Evolutionary conservation across 37 sponge, comb jelly and placozoan genomes (phyloP).

Genomic region (Sycon ciliatum): DNA sequence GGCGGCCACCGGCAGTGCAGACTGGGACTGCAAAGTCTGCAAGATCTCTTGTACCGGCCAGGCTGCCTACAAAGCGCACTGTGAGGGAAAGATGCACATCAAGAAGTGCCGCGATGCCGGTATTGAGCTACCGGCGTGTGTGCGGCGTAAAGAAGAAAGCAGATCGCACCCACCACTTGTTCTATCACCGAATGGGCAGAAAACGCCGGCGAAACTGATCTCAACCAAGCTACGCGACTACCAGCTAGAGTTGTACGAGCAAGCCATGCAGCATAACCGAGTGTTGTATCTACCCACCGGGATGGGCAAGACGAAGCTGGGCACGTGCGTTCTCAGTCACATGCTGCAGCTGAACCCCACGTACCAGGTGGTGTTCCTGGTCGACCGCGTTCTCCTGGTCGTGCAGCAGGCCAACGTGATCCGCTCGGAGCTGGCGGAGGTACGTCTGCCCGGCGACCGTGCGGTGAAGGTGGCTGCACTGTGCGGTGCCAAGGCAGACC

Average conservation of each 20-base stretch:
- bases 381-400: background rate
- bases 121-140: too few species aligned
- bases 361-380: background rate
- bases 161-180: too few species aligned
- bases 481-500: background rate
- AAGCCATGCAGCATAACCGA: background rate
- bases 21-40: too few species aligned
- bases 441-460: background rate
- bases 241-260: background rate
- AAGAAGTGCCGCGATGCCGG: too few species aligned
- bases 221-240: background rate
- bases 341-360: slow-evolving; percentile 5
- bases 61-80: too few species aligned
- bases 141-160: too few species aligned
- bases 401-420: background rate
- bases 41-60: too few species aligned
- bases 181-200: too few species aligned
- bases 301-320: background rate
- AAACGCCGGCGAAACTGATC: too few species aligned
- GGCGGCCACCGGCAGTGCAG: too few species aligned
- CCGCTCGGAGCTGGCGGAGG: background rate
- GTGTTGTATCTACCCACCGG: slow-evolving; percentile 11
- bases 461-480: background rate
- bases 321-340: background rate
- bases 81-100: too few species aligned